Conservation (phyloP, 2,888 invertebrate genomes). For the Prionchulus punctatus region DNA sequence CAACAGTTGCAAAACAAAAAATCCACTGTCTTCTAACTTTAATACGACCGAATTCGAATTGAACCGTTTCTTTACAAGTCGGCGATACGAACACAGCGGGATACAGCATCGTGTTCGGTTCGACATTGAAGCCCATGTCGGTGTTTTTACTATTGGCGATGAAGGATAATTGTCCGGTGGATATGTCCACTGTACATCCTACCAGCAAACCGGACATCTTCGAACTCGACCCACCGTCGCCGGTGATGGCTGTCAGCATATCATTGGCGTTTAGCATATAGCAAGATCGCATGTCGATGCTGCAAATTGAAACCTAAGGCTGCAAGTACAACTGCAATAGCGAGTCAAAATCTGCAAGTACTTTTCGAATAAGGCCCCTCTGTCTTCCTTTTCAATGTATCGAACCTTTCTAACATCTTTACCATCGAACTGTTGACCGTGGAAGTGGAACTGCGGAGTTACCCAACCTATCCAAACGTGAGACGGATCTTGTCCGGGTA, state of each 20-base stretch:
- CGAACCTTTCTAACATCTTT: constrained; percentile 48
- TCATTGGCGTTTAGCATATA: constrained; percentile 95
- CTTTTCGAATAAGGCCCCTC: too few relatives aligned
- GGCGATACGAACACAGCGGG: constrained; percentile 98
- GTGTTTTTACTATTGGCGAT: constrained; percentile 96
- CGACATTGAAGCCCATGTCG: constrained; percentile 77
- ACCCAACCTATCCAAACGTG: constrained; percentile 98
- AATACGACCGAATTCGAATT: constrained; percentile 90
- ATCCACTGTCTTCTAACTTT: too few relatives aligned
- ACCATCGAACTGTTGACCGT: constrained; percentile 23
- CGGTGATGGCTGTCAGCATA: constrained; percentile 77
- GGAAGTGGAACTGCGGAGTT: constrained; percentile 66
- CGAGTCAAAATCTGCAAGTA: too few relatives aligned
- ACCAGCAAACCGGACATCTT: constrained; percentile 77
- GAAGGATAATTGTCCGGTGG: constrained; percentile 80
- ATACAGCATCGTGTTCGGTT: constrained; percentile 89
- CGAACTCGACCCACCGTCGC: constrained; percentile 53
- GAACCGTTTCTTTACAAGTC: constrained; percentile 87
- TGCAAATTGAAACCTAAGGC: too few relatives aligned
- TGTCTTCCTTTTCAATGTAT: constrained; percentile 75
- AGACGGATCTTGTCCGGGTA: constrained; percentile 82
- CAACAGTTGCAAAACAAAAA: too few relatives aligned
- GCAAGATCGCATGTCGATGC: constrained; percentile 61
- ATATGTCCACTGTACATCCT: constrained; percentile 87
- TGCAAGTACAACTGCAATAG: too few relatives aligned